Evolutionary conservation across 2,797 vertebrate species (phyloP).

Genomic region (Rhincodon typus): DNA sequence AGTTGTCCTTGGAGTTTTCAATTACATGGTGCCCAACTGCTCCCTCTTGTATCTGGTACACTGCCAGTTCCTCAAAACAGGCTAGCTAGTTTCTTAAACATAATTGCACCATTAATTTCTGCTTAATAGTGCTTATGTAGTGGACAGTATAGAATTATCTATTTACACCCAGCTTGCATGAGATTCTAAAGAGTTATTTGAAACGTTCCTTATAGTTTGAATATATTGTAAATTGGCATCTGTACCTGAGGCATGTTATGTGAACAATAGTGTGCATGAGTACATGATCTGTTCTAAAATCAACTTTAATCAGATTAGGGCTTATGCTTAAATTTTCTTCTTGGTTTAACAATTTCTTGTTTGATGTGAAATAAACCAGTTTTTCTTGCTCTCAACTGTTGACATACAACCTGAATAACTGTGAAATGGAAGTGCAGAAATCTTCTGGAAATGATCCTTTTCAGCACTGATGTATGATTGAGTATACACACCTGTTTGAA

Average conservation of each 20-base stretch:
- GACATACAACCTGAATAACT: background rate
- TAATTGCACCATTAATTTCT: too few species aligned
- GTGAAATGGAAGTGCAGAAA: background rate
- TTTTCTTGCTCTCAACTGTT: background rate
- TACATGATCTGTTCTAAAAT: background rate
- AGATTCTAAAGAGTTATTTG: background rate
- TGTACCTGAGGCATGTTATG: background rate
- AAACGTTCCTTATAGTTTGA: background rate
- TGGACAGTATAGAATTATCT: background rate
- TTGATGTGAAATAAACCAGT: background rate
- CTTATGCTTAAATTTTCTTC: background rate
- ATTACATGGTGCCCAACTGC: background rate
- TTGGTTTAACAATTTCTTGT: background rate
- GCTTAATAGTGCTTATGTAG: background rate
- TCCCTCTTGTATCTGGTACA: background rate
- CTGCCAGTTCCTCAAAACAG: background rate
- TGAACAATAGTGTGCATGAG: background rate
- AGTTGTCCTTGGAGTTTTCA: background rate
- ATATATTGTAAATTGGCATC: background rate
- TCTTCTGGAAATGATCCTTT: slow-evolving; percentile 7
- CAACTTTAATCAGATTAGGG: background rate
- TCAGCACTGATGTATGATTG: background rate
- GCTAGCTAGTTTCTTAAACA: background rate
- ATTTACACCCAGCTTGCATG: background rate
- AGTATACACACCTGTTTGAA: background rate